Conservation (phyloP, 2,888 invertebrate genomes). For the Leptothorax acervorum region DNA sequence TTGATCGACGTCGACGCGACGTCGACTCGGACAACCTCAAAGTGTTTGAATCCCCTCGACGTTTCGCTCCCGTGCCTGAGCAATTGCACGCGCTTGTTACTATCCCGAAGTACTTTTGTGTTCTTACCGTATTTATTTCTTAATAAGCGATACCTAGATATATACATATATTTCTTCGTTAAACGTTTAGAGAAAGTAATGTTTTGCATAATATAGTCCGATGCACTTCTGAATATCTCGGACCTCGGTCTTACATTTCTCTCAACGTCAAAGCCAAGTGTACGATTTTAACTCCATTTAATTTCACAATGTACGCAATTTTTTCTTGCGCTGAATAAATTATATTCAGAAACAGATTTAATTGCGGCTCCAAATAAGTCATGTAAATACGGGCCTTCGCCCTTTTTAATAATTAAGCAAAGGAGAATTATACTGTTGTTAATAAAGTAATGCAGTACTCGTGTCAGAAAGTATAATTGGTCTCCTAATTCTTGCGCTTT, state of each 20-base stretch:
- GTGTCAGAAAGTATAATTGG: neutral
- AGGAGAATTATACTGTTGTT: slow-evolving; percentile 12
- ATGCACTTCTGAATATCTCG: slow-evolving; percentile 1
- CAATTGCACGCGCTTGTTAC: slow-evolving; percentile 20
- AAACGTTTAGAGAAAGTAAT: slow-evolving; percentile 15
- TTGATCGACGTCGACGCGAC: neutral
- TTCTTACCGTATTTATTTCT: slow-evolving; percentile 47
- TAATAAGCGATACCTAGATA: slow-evolving; percentile 11
- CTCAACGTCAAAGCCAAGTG: neutral
- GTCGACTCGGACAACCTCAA: neutral
- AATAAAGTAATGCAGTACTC: slow-evolving; percentile 14
- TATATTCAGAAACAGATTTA: slow-evolving; percentile 2
- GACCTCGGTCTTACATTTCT: neutral
- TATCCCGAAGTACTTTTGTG: slow-evolving; percentile 23
- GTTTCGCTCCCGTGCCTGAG: neutral
- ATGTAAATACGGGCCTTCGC: slow-evolving; percentile 12
- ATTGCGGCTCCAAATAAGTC: slow-evolving; percentile 1
- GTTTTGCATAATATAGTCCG: slow-evolving; percentile 6
- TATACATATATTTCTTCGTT: slow-evolving; percentile 13
- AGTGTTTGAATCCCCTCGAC: neutral
- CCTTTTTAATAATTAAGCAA: neutral
- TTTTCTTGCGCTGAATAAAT: slow-evolving; percentile 5
- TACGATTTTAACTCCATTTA: slow-evolving; percentile 26
- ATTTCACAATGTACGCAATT: neutral
- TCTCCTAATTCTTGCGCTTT: neutral